A percentile compares a stretch with the other conserved stretches of the same genome.
Conservation (phyloP, 2,113 vertebrate species). For the Pitta sordida region DNA sequence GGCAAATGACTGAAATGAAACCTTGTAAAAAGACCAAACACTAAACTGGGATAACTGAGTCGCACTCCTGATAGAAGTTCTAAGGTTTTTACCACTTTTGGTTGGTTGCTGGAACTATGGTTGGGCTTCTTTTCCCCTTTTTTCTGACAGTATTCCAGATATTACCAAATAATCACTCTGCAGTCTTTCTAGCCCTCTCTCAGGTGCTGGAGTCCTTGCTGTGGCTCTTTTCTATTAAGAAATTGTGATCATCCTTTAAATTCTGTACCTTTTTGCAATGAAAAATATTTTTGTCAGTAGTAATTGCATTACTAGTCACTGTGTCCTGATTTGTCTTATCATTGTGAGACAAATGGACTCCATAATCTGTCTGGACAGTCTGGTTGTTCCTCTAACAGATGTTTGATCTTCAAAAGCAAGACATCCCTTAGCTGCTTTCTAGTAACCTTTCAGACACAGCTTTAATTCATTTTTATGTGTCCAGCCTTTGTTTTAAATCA, state of each 20-base stretch:
- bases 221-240: not conserved
- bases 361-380: conserved; percentile 23
- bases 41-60: not conserved
- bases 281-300: conserved; percentile 46
- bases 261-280: not conserved
- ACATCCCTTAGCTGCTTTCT: conserved; percentile 4
- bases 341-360: not conserved
- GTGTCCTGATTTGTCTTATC: conserved; percentile 17
- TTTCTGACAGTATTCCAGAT: not conserved
- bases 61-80: not conserved
- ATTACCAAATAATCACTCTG: not conserved
- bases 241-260: not conserved
- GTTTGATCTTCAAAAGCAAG: conserved; percentile 41
- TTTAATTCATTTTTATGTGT: conserved; percentile 37
- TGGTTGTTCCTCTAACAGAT: conserved; percentile 46
- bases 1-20: not conserved
- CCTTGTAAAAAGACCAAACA: not conserved
- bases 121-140: not conserved
- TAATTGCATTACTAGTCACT: conserved; percentile 41
- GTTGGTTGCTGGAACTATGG: not conserved
- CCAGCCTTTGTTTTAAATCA: conserved; percentile 24
- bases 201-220: not conserved
- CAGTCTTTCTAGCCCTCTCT: not conserved
- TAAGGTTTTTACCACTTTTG: not conserved
- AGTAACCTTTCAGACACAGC: not conserved